These are phyloP conservation scores for Microcebus jonahi DNA, from an alignment of 2,113 vertebrate genomes.

Conservation along the genomic window DNA sequence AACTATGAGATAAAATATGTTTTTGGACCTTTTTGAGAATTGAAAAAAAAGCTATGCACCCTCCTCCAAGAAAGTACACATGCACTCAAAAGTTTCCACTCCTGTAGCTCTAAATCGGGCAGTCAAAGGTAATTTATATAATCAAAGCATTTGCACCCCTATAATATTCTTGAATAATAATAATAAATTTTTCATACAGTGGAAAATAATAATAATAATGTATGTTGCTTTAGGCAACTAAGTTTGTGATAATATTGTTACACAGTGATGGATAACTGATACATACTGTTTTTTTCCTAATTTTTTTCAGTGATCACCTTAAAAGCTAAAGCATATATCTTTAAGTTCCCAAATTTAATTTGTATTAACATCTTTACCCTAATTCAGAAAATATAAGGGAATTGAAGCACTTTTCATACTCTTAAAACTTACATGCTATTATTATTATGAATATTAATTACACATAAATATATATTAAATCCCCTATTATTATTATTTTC, in stretches of 20 bases:
- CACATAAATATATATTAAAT: not conserved
- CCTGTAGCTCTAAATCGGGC: no score
- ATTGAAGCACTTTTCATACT: not conserved
- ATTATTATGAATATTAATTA: not conserved
- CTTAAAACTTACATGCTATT: not conserved
- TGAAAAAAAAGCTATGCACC: no score
- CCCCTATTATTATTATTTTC: not conserved
- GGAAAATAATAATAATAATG: not conserved
- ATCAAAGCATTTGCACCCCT: no score
- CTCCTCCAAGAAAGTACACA: no score
- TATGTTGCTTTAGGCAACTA: not conserved
- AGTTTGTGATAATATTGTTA: not conserved
- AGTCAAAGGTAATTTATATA: no score
- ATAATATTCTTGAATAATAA: no score
- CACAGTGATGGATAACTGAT: not conserved
- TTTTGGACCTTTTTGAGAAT: no score
- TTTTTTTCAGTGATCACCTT: not conserved
- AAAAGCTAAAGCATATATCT: not conserved
- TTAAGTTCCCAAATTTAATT: conserved; percentile 16
- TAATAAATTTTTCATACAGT: no score
- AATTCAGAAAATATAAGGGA: not conserved
- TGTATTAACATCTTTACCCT: not conserved
- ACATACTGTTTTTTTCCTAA: not conserved
- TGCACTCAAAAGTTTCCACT: no score
- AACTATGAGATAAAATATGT: not conserved